phyloP scores from a whole-genome alignment of 2,113 vertebrate species.

The Leptocoma aspasia region DNA sequence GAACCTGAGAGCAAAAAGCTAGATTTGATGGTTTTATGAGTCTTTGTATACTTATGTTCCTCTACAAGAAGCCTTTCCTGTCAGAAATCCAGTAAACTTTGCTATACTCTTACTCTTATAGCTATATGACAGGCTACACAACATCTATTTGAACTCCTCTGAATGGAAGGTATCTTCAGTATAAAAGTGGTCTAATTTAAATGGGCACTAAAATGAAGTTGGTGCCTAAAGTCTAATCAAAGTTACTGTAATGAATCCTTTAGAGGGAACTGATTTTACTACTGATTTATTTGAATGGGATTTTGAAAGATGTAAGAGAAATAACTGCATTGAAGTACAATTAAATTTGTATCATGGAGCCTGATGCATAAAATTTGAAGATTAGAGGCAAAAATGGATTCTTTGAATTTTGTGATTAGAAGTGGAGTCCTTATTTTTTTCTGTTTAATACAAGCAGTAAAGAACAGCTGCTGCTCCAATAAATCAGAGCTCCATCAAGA shows the following conservation, averaged over 20 bases:
- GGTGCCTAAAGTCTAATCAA: neutral
- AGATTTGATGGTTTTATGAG: neutral
- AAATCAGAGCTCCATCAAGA: neutral
- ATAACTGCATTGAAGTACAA: neutral
- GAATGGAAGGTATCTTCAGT: neutral
- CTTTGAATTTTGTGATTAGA: neutral
- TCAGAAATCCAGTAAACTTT: neutral
- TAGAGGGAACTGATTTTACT: neutral
- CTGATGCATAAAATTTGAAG: neutral
- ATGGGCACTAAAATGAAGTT: neutral
- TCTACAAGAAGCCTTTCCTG: neutral
- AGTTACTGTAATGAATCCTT: neutral
- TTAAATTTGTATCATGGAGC: neutral
- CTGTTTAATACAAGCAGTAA: neutral
- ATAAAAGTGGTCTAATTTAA: neutral
- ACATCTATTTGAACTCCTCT: neutral
- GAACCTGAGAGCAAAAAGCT: neutral
- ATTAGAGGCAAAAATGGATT: neutral
- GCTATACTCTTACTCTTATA: too few species aligned
- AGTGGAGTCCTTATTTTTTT: neutral
- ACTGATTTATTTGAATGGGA: neutral
- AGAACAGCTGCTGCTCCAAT: neutral
- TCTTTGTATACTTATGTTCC: neutral
- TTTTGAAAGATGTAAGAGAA: neutral
- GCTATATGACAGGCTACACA: neutral